Base-by-base conservation (phyloP, 92 coral and sea anemone genomes). In the Zoanthus sansibaricus region DNA sequence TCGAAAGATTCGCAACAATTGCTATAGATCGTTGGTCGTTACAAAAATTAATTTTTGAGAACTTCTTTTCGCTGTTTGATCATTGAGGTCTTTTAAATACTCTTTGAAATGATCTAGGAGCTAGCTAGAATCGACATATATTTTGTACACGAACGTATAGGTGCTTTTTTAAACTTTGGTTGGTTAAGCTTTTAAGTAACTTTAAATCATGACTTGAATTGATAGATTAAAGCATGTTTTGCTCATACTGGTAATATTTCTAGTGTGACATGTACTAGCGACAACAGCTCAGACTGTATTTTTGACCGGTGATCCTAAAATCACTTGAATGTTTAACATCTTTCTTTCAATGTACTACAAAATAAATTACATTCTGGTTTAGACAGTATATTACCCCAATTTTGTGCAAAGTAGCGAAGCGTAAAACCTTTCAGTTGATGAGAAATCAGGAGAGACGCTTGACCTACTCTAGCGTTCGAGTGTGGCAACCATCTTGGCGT, bases 381-480 rank as follows among this genome's bases (percentile, higher is more conserved):
- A 75, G 79, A 49, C 1, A 9, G 45, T 51, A 75, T 51, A 9
- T 75, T 75, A 51, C 79, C 79, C 79, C 45, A 75, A 75, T 49
- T 75, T 49, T 75, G n/a, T 75, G 46, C 64, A 20, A 75, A 75
- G 79, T 75, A 49, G 64, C 64, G 45, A 75, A 75, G 79, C 79
- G 44, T 75, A 49, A 21, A 75, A 75, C 46, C 46, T 49, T 75
- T 75, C 79, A 49, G 79, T 21, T 49, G 79, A 49, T 75, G 45
- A 75, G 79, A 75, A 49, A 75, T 75, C 64, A 75, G 56, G 49
- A 71, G 56, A 73, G 77, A 73, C 49, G 46, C 56, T 73, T 73
- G 77, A 73, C 58, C 56, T 45, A 73, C 56, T 73, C 31, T 58
- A 46, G 5, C 77, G 77, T 45, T 73, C 77, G 56, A 73, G 77